Evolutionary conservation across 1,140 invertebrate genomes (phyloP).

Genomic region (Tenebrio molitor): DNA sequence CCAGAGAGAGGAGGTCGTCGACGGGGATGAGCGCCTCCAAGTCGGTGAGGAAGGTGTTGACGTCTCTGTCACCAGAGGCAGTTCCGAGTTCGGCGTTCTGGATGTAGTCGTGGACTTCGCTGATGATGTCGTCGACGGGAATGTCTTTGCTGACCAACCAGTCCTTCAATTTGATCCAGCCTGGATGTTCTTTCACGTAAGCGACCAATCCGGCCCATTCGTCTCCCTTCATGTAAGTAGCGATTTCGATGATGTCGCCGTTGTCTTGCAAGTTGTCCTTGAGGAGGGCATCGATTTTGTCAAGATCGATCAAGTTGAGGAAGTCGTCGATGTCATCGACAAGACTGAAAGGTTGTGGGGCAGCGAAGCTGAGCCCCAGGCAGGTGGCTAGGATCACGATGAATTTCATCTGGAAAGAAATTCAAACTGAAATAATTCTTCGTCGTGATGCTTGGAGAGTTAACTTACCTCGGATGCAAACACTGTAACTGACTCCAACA

Average conservation of each 20-base stretch:
- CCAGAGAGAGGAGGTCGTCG: constrained; percentile 46
- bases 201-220: constrained; percentile 52
- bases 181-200: constrained; percentile 19
- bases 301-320: constrained; percentile 47
- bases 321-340: constrained; percentile 48
- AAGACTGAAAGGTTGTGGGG: too few relatives aligned
- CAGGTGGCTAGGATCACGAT: too few relatives aligned
- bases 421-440: too few relatives aligned
- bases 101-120: constrained; percentile 45
- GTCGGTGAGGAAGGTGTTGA: constrained; percentile 47
- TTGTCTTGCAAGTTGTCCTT: constrained; percentile 47
- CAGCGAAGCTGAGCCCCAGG: constrained; percentile 42
- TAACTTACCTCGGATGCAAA: too few relatives aligned
- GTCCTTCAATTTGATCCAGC: constrained; percentile 45
- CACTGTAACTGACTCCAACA: too few relatives aligned
- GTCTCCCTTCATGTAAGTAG: neutral
- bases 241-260: constrained; percentile 12
- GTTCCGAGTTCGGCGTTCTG: constrained; percentile 16
- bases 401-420: too few relatives aligned
- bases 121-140: constrained; percentile 43
- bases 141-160: too few relatives aligned
- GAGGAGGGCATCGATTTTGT: constrained; percentile 14
- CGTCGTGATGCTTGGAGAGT: too few relatives aligned
- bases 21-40: constrained; percentile 37
- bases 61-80: neutral